Conservation (phyloP, 1,140 invertebrate species). For the Drosophila lini region DNA sequence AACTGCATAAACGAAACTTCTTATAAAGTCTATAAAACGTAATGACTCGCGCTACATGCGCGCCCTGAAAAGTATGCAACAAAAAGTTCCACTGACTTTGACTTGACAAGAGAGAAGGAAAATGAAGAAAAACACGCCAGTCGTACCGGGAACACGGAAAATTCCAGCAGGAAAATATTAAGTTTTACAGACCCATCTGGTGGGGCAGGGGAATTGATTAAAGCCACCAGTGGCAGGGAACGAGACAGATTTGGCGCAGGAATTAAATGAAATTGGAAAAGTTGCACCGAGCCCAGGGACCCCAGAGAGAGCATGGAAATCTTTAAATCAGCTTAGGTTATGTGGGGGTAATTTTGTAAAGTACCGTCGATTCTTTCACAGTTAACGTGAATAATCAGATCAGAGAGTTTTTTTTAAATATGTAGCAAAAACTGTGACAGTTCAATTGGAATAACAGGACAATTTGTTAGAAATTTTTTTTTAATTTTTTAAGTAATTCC, state of each 20-base stretch:
- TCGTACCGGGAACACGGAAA: slow-evolving; percentile 9
- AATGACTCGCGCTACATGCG: slow-evolving; percentile 79
- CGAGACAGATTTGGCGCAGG: slow-evolving; percentile 34
- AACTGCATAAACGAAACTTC: slow-evolving; percentile 77
- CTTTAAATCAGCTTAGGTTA: slow-evolving; percentile 20
- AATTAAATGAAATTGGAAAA: slow-evolving; percentile 52
- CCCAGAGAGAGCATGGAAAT: not conserved
- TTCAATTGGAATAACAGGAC: slow-evolving; percentile 8
- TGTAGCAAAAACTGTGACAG: not conserved
- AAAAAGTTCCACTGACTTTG: slow-evolving; percentile 74
- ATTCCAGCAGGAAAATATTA: slow-evolving; percentile 48
- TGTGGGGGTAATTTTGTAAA: slow-evolving; percentile 24
- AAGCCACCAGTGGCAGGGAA: slow-evolving; percentile 25
- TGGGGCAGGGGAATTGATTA: slow-evolving; percentile 34
- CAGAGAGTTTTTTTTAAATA: not conserved
- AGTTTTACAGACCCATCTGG: slow-evolving; percentile 39
- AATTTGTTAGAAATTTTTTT: not conserved
- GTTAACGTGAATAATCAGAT: slow-evolving; percentile 10
- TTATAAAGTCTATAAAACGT: slow-evolving; percentile 82
- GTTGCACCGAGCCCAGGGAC: slow-evolving; percentile 4
- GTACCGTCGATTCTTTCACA: not conserved
- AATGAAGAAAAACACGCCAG: slow-evolving; percentile 21
- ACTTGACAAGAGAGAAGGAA: slow-evolving; percentile 39
- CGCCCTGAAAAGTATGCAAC: slow-evolving; percentile 72
- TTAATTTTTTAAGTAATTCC: not conserved